Evolutionary conservation across 64 coral and sea anemone genomes (phyloP).

Genomic region (Actinia tenebrosa): DNA sequence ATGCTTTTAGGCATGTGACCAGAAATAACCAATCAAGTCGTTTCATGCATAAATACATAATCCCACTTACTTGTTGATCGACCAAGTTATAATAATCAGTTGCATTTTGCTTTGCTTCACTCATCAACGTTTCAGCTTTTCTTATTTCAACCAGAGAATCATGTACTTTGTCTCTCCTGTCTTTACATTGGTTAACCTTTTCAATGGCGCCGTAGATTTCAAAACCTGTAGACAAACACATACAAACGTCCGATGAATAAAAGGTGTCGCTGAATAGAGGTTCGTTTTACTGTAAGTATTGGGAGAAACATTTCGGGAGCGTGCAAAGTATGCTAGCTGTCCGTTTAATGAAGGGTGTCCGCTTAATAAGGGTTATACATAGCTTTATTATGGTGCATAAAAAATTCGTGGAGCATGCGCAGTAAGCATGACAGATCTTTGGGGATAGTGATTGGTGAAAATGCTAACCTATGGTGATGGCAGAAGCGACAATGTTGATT

Average conservation of each 20-base stretch:
- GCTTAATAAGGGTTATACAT: too few species aligned
- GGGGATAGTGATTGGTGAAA: background rate
- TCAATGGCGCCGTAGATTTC: background rate
- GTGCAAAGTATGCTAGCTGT: too few species aligned
- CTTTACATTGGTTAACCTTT: background rate
- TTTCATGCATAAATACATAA: background rate
- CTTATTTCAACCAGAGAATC: background rate
- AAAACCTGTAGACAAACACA: background rate
- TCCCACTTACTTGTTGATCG: background rate
- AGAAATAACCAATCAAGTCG: background rate
- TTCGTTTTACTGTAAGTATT: too few species aligned
- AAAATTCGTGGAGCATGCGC: too few species aligned
- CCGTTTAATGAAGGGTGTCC: too few species aligned
- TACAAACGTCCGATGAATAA: background rate
- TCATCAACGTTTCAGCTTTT: background rate
- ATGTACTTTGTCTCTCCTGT: background rate
- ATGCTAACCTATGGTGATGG: background rate
- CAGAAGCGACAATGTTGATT: background rate
- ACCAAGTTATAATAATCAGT: background rate
- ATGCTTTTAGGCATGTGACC: background rate
- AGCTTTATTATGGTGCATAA: too few species aligned
- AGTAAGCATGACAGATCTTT: background rate
- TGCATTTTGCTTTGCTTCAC: background rate
- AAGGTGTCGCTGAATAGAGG: too few species aligned
- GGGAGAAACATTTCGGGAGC: too few species aligned